phyloP scores from a whole-genome alignment of 2,888 invertebrate species.

The Nebria salina region DNA sequence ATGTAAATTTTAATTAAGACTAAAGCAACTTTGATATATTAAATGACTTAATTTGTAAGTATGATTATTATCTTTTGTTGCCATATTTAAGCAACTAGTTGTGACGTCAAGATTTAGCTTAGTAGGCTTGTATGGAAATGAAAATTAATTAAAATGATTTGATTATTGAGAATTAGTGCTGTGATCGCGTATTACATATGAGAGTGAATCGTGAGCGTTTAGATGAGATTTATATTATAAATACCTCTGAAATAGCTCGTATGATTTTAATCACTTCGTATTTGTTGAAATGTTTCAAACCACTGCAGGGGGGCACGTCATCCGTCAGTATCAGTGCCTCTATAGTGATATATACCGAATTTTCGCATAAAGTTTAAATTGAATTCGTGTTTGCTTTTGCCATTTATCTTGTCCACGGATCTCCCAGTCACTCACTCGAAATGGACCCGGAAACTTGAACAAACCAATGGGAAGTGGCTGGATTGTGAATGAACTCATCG shows the following conservation, averaged over 20 bases:
- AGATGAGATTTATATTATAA: not conserved
- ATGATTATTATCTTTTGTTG: no score
- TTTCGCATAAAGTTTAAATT: slow-evolving; percentile 34
- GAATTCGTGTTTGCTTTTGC: slow-evolving; percentile 28
- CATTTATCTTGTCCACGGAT: slow-evolving; percentile 19
- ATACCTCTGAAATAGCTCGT: not conserved
- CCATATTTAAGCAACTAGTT: no score
- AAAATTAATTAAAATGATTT: no score
- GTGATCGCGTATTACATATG: no score
- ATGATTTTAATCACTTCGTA: not conserved
- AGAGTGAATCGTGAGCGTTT: no score
- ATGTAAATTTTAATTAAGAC: no score
- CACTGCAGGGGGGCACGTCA: no score
- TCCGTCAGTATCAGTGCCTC: not conserved
- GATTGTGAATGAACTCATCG: not conserved
- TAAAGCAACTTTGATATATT: no score
- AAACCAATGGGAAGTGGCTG: not conserved
- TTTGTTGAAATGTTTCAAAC: not conserved
- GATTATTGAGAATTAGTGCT: no score
- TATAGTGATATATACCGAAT: not conserved
- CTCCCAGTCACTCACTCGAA: not conserved
- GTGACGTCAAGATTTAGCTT: no score
- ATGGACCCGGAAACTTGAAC: not conserved
- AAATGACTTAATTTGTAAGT: no score
- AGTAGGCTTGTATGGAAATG: no score